phyloP scores from a whole-genome alignment of 2,888 invertebrate genomes.

The Drosophila neotestacea region DNA sequence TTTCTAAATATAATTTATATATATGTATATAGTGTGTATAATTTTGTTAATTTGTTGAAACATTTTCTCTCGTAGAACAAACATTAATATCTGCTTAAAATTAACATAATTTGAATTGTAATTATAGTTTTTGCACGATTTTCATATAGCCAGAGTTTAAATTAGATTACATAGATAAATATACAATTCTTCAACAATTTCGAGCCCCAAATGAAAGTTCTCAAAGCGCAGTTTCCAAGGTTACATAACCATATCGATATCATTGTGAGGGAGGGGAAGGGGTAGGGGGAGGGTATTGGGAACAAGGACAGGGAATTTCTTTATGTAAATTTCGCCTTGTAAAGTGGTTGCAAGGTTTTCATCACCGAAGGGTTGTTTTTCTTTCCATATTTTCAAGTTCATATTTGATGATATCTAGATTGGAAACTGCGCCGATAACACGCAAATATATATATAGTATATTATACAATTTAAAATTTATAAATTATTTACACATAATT shows the following conservation, averaged over 20 bases:
- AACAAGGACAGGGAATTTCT: conserved; percentile 7
- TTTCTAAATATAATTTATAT: conserved; percentile 55
- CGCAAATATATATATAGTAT: conserved; percentile 18
- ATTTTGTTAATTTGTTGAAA: conserved; percentile 47
- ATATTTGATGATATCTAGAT: conserved; percentile 17
- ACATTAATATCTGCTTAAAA: conserved; percentile 56
- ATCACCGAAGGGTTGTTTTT: conserved; percentile 25
- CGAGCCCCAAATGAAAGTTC: conserved; percentile 28
- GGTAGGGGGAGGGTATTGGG: conserved; percentile 6
- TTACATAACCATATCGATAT: conserved; percentile 35
- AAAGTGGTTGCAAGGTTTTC: conserved; percentile 46
- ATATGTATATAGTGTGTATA: conserved; percentile 46
- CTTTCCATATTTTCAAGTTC: conserved; percentile 11
- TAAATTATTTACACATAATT: conserved; percentile 59
- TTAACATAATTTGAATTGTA: conserved; percentile 44
- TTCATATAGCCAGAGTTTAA: conserved; percentile 21
- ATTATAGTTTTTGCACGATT: conserved; percentile 50
- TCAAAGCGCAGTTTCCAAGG: conserved; percentile 43
- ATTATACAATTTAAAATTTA: conserved; percentile 47
- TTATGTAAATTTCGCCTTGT: conserved; percentile 47
- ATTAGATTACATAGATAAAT: conserved; percentile 37
- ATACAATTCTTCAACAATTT: conserved; percentile 51
- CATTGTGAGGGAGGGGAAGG: neutral
- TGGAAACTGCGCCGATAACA: conserved; percentile 15
- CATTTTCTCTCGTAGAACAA: conserved; percentile 42